Percentiles rank a stretch among this genome's conserved stretches.
Conservation (phyloP, 2,113 vertebrate species). For the Cyanoliseus patagonus region DNA sequence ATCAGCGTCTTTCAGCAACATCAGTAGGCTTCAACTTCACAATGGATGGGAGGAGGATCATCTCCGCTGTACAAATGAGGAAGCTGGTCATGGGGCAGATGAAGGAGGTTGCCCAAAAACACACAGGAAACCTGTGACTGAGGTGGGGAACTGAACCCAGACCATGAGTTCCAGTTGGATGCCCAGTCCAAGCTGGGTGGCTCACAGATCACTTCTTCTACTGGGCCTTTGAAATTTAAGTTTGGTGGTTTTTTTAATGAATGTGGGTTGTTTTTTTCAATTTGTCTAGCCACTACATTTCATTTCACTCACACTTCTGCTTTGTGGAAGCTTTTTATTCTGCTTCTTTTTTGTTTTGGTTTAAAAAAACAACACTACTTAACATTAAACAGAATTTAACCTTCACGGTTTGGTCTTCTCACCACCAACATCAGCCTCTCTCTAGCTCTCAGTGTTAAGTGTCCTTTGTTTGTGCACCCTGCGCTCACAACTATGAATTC, state of each 20-base stretch:
- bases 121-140: conserved; percentile 5
- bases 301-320: conserved; percentile 60
- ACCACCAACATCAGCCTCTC: neutral
- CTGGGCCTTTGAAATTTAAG: neutral
- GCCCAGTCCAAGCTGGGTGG: neutral
- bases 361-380: neutral
- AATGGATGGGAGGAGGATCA: neutral
- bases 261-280: neutral
- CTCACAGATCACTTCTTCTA: neutral
- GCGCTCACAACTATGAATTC: neutral
- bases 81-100: neutral
- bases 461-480: neutral
- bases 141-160: conserved; percentile 36
- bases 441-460: neutral
- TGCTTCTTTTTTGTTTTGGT: neutral
- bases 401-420: neutral
- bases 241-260: neutral
- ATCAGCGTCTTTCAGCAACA: neutral
- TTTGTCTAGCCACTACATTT: conserved; percentile 56
- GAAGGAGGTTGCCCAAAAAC: neutral
- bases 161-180: conserved; percentile 36
- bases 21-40: neutral
- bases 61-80: neutral
- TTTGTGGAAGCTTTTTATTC: conserved; percentile 35
- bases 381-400: neutral